phyloP scores from a whole-genome alignment of 2,888 invertebrate genomes.

The Apantesis nais region DNA sequence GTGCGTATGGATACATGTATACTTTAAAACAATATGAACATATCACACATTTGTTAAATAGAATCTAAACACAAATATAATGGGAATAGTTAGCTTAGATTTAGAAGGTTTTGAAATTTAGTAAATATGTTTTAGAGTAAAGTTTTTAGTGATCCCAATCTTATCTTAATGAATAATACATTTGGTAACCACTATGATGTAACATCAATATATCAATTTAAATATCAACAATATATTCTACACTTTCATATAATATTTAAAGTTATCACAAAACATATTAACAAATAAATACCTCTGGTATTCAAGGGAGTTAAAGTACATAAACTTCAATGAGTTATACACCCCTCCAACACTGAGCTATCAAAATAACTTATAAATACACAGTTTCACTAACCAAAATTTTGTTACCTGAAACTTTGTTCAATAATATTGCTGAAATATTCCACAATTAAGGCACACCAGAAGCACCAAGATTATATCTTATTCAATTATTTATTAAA shows the following conservation, averaged over 20 bases:
- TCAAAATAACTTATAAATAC: constrained; percentile 27
- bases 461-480: constrained; percentile 41
- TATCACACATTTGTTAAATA: not conserved
- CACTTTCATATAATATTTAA: constrained; percentile 42
- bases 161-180: constrained; percentile 13
- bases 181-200: constrained; percentile 44
- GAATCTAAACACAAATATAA: not conserved
- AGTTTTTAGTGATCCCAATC: not conserved
- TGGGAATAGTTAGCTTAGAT: not conserved
- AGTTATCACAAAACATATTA: constrained; percentile 59
- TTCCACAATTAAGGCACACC: constrained; percentile 58
- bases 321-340: not conserved
- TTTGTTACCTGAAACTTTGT: constrained; percentile 46
- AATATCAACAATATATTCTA: constrained; percentile 31
- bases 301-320: not conserved
- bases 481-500: not conserved
- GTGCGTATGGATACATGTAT: not conserved
- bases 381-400: constrained; percentile 49
- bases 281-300: constrained; percentile 41
- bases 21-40: not conserved
- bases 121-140: not conserved
- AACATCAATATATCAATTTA: constrained; percentile 33
- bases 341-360: not conserved
- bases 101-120: not conserved
- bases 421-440: constrained; percentile 26